These are phyloP conservation scores for Stenotaenia linearis DNA, from an alignment of 2,888 invertebrate species.

Conservation along the genomic window DNA sequence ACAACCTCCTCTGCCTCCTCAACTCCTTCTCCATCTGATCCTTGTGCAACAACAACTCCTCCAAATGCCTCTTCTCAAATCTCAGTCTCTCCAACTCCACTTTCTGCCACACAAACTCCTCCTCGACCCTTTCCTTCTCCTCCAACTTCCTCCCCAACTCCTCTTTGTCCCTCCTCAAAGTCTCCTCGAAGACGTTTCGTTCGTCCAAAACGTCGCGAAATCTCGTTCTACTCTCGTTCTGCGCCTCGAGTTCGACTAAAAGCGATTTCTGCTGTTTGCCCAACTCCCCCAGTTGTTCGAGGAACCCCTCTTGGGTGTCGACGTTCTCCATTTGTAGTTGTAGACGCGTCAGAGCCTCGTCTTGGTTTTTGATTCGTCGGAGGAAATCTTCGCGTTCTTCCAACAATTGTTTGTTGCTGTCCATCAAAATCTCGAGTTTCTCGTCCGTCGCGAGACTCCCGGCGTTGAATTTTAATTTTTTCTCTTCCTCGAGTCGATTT, in stretches of 20 bases:
- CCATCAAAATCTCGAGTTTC: neutral
- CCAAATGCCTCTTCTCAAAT: neutral
- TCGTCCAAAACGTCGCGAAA: neutral
- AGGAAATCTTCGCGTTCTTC: neutral
- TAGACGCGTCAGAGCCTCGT: neutral
- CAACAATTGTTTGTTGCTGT: neutral
- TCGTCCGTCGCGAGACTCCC: neutral
- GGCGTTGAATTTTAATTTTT: neutral
- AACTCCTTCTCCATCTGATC: conserved; percentile 24
- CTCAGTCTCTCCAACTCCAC: conserved; percentile 6
- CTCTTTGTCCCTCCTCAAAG: conserved; percentile 21
- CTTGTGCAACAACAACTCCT: conserved; percentile 11
- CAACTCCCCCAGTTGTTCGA: neutral
- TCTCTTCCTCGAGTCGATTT: neutral
- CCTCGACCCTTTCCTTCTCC: conserved; percentile 17
- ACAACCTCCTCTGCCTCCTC: neutral
- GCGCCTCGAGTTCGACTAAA: neutral
- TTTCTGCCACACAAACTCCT: neutral
- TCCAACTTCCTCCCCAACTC: neutral
- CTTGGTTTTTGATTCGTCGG: neutral
- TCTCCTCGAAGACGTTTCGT: neutral
- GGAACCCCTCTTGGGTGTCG: neutral
- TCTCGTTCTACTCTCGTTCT: neutral
- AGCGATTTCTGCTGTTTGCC: neutral
- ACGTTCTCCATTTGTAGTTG: neutral